Evolutionary conservation across 2,797 vertebrate species (phyloP), one percentile per base, ranked within the genome.

Genomic region (Mastacembelus armatus): DNA sequence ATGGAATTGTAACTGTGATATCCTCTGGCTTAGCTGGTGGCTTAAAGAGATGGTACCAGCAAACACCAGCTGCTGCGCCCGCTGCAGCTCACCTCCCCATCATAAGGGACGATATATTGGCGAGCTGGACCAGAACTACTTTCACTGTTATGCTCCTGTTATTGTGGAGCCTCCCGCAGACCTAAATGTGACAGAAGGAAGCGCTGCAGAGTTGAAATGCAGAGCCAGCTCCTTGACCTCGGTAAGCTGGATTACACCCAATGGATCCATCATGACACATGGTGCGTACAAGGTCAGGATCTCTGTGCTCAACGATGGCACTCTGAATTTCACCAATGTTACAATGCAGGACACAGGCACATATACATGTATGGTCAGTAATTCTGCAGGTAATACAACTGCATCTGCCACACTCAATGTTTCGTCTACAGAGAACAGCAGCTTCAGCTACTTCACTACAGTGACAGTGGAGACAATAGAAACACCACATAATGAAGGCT

Each of bases 11-110:
- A 98, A 99, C 88, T 99, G 98, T 85, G 98, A 99, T 79, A 99
- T 99, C 63, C 94, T 99, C 72, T 99, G 98, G 98, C 95, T 99
- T 47, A 99, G 98, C 88, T 99, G 98, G 98, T 99, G 98, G 98
- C 96, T 99, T 55, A 98, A 99, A 86, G 98, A 99, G 88, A 99
- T 98, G 94, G 98, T 98, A 18, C 98, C 97, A 14, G 98, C 97
- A 44, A 99, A 99, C 74, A 99, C 97, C 42, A 98, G 97, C 77
- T 99, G 98, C 75, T 99, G 98, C 10, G 98, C 98, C 44, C 96
- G 98, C 61, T 99, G 98, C 80, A 95, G 96, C 81, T 96, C 96
- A 0, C 98, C 98, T 45, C 45, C 93, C 27, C 95, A 93, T 72
- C 94, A 98, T 85, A 99, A 98, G 88, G 98, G 98, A 74, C 96